Base-by-base conservation (phyloP, 2,113 vertebrate species). In the Aepyceros melampus region DNA sequence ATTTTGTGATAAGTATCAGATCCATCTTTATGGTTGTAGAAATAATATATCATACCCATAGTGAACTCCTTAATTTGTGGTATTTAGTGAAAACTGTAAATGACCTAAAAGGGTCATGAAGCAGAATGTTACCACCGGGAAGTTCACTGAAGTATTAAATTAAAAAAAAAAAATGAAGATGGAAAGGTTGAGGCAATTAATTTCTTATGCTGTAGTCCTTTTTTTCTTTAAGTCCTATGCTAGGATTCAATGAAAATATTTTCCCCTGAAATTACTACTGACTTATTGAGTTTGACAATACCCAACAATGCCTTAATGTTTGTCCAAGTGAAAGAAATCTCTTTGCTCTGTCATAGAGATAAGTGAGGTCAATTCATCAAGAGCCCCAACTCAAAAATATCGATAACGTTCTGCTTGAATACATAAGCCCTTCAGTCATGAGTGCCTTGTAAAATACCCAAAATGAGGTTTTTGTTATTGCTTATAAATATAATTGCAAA, bases 171-270 rank as follows among this genome's bases (percentile, higher is more conserved):
- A 58, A 97, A 36, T 5, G 55, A 97, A 98, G 98, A 67, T 84
- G 93, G 95, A 98, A 98, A 98, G 94, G 89, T 96, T 94, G 95
- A 98, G 97, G 78, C 92, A 97, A 97, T 98, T 98, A 98, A 97
- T 27, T 29, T 19, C 23, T 97, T 97, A 89, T 76, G 47, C 67
- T 92, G 19, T 2, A 97, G 43, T 98, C 40, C 15, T 87, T 87
- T 85, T 87, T 91, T 85, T 56, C 89, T 81, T 7, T 94, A 43
- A 83, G 19, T 55, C 64, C 87, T 76, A 56, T 79, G 55, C 67
- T 87, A 62, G 90, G 87, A 97, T 92, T 95, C 55, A 97, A 95
- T 97, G 96, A 85, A 93, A 97, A 97, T 79, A 43, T 91, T 79
- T 85, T 64, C 5, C 82, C 27, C 5, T 78, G 21, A 33, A 79